A percentile compares a stretch with the other conserved stretches of the same genome.
These are phyloP conservation scores for Andrena chrysosceles DNA, from an alignment of 2,888 invertebrate species.

Conservation along the genomic window DNA sequence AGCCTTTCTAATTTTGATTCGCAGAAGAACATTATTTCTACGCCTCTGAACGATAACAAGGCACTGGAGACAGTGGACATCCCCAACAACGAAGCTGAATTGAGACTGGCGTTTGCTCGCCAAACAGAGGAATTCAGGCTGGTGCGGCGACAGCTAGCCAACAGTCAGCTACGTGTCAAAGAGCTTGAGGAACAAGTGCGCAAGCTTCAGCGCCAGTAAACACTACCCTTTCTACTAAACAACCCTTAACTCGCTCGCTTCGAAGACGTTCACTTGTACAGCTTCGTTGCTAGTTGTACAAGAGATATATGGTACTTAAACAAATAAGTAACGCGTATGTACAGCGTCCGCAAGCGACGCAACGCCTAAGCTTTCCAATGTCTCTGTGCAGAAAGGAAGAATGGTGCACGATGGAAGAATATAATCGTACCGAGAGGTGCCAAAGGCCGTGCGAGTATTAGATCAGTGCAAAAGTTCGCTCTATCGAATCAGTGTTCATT, in stretches of 20 bases:
- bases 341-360: conserved; percentile 28
- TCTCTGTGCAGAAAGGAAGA: background rate
- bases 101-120: conserved; percentile 91
- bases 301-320: conserved; percentile 61
- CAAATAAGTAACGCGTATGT: conserved; percentile 28
- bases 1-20: background rate
- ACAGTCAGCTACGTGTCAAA: conserved; percentile 92
- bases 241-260: conserved; percentile 26
- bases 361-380: conserved; percentile 47
- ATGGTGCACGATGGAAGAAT: background rate
- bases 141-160: conserved; percentile 91
- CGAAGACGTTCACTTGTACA: conserved; percentile 34
- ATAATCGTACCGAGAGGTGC: too few relatives aligned
- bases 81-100: conserved; percentile 86
- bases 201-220: conserved; percentile 86
- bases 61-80: conserved; percentile 78
- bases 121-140: conserved; percentile 93
- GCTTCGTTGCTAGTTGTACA: conserved; percentile 58
- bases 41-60: conserved; percentile 80
- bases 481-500: too few relatives aligned
- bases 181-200: conserved; percentile 92
- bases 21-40: conserved; percentile 80
- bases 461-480: too few relatives aligned
- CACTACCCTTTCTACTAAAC: background rate
- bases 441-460: too few relatives aligned